phyloP scores from a whole-genome alignment of 2,113 vertebrate species.

The Pseudorectes ferrugineus region DNA sequence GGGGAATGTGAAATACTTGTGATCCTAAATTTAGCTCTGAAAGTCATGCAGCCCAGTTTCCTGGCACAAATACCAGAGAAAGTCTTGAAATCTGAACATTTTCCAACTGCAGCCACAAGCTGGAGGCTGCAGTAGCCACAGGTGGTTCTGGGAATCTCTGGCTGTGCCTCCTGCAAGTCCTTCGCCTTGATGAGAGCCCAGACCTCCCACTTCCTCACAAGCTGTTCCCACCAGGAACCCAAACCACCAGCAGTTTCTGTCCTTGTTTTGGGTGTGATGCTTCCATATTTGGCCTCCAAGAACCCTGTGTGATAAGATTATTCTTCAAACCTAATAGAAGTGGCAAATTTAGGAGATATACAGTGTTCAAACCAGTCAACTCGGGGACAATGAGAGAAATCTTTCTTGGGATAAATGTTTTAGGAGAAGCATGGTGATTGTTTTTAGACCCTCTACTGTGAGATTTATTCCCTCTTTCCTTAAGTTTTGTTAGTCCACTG shows the following conservation, averaged over 20 bases:
- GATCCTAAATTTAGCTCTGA: conserved; percentile 42
- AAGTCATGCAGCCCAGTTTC: conserved; percentile 10
- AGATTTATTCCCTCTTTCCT: not conserved
- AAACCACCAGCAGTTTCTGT: not conserved
- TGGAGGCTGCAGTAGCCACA: not conserved
- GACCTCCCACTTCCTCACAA: not conserved
- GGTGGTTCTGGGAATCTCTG: accelerated
- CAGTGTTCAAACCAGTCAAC: not conserved
- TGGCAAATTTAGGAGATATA: not conserved
- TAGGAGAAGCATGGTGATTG: not conserved
- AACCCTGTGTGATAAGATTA: not conserved
- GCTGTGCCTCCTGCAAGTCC: not conserved
- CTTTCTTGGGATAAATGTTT: not conserved
- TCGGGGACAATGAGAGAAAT: not conserved
- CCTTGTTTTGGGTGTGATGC: not conserved
- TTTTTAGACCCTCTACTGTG: not conserved
- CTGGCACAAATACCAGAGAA: conserved; percentile 46
- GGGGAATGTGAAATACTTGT: not conserved
- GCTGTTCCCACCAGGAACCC: not conserved
- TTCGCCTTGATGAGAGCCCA: not conserved
- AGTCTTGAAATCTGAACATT: conserved; percentile 1
- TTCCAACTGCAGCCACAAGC: not conserved
- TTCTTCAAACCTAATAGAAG: not conserved
- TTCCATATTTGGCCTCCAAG: not conserved
- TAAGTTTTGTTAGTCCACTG: not conserved